Conservation (phyloP, 2,113 vertebrate species). For the Nestor notabilis region DNA sequence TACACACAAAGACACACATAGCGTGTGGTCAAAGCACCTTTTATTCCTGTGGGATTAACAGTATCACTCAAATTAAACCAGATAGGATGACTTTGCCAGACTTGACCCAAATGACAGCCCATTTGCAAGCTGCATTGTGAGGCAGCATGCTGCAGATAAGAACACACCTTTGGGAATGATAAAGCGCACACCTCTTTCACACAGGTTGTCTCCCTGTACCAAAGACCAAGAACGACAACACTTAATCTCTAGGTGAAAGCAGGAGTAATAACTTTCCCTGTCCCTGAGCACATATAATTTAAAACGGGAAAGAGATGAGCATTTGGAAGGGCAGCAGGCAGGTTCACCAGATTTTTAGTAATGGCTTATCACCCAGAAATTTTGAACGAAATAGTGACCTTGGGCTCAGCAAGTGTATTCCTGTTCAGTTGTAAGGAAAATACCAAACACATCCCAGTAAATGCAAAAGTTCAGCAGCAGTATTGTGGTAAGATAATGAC, state of each 20-base stretch:
- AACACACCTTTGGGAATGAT: background rate
- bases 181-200: background rate
- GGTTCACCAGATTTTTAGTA: background rate
- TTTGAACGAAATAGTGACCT: background rate
- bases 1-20: background rate
- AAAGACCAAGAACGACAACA: background rate
- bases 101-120: background rate
- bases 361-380: background rate
- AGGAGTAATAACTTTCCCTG: background rate
- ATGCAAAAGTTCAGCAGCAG: background rate
- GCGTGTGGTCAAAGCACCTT: background rate
- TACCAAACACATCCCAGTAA: background rate
- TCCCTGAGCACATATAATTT: background rate
- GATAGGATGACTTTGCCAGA: background rate
- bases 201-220: background rate
- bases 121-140: background rate
- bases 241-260: background rate
- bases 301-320: background rate
- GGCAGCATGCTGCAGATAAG: background rate
- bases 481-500: background rate
- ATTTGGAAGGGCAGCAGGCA: background rate
- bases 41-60: background rate
- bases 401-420: background rate
- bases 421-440: background rate
- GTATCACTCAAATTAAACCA: background rate